Evolutionary conservation across 1,140 invertebrate species (phyloP), one percentile per base, ranked within the genome.

Genomic region (Drosophila mojavensis): DNA sequence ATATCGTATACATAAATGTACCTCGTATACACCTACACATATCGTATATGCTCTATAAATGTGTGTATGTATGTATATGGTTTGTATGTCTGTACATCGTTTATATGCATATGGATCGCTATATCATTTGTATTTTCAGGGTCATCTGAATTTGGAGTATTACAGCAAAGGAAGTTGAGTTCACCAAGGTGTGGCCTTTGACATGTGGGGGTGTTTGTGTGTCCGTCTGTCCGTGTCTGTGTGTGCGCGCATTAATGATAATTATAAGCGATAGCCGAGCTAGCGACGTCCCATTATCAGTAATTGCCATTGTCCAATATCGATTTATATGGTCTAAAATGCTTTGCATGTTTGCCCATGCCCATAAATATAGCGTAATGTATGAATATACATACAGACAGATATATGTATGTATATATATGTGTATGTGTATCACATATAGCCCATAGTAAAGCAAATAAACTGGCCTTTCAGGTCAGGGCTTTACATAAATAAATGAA

Each of bases 231-330:
- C 39, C 4, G 51, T 33, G n/a, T 41, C 39, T n/a, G 28, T 47
- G 77, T 15, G n/a, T 65, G 53, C 53, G 47, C 48, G 24, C 75
- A 79, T 83, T 83, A 79, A 83, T 64, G 80, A 65, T 83, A 83
- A 83, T 83, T 83, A 79, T 76, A 76, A 78, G 79, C 79, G 69
- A 82, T 74, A 73, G 17, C 45, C 45, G 15, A 53, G 30, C 26
- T 43, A 54, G 45, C 45, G 17, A 66, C 45, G 17, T 63, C 3
- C 76, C 55, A 83, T 83, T 88, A 88, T 89, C 83, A 80, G 66
- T 88, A 88, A 88, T 89, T 89, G 83, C 67, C 75, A 65, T 82
- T 88, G 76, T 79, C 86, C 63, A 74, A 83, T 88, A 88, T 88
- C 80, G 84, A 89, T 88, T 88, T 83, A 68, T 61, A 78, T 75